phyloP scores from a whole-genome alignment of 2,797 vertebrate genomes.

The Scleropages formosus region DNA sequence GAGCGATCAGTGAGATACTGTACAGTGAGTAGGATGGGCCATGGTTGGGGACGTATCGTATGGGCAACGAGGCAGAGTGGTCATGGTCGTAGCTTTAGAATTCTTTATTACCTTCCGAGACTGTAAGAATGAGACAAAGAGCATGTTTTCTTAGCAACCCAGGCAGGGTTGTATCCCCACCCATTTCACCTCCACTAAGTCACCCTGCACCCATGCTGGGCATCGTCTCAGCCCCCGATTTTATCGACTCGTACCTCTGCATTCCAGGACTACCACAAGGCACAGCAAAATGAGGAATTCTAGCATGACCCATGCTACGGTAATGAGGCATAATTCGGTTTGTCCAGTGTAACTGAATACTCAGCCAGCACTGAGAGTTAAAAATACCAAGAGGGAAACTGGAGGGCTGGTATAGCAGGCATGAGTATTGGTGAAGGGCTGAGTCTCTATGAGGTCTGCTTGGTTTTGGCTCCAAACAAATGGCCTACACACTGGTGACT shows the following conservation, averaged over 20 bases:
- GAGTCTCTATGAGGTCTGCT: too few relatives aligned
- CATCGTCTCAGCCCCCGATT: too few relatives aligned
- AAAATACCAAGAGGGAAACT: conserved; percentile 43
- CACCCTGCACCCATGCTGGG: too few relatives aligned
- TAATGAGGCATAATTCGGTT: neutral
- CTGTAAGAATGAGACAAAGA: neutral
- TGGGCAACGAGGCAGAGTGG: too few relatives aligned
- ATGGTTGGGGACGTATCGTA: too few relatives aligned
- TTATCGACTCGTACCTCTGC: too few relatives aligned
- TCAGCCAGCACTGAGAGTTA: conserved; percentile 32
- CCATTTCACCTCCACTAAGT: neutral
- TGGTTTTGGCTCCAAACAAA: too few relatives aligned
- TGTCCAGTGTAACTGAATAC: conserved; percentile 37
- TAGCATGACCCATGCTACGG: conserved; percentile 25
- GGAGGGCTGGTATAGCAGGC: neutral
- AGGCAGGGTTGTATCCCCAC: too few relatives aligned
- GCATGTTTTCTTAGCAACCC: too few relatives aligned
- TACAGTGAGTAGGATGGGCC: neutral
- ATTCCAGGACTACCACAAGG: too few relatives aligned
- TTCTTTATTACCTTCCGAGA: neutral
- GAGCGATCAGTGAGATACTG: neutral
- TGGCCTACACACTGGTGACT: too few relatives aligned
- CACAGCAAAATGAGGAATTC: neutral
- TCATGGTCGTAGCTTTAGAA: too few relatives aligned
- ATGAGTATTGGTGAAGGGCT: neutral